phyloP scores from a whole-genome alignment of 1,140 invertebrate species.

The Andrena cerasifolii region DNA sequence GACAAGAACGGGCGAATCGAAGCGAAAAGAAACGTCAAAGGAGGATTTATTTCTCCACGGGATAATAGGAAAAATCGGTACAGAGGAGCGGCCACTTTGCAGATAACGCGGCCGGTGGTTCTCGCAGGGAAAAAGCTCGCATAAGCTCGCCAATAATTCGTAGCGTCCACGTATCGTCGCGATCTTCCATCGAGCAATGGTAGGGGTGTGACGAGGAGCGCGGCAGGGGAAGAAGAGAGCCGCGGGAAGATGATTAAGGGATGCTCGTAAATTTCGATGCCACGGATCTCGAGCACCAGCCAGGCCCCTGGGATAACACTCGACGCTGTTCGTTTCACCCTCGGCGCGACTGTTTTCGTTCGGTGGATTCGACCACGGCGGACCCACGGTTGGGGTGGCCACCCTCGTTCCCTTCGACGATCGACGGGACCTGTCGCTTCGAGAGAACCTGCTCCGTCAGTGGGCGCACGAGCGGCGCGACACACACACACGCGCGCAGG shows the following conservation, averaged over 20 bases:
- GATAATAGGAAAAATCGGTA: no score
- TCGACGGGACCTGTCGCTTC: constrained; percentile 42
- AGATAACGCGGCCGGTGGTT: no score
- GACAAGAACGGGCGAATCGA: background rate
- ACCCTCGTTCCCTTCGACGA: constrained; percentile 8
- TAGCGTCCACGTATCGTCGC: background rate
- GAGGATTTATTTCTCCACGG: no score
- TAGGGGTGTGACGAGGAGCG: background rate
- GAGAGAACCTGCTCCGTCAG: constrained; percentile 50
- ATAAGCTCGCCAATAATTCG: background rate
- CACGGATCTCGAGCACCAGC: constrained; percentile 33
- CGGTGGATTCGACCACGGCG: background rate
- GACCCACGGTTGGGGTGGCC: background rate
- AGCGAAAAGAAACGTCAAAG: background rate
- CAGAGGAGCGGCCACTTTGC: no score
- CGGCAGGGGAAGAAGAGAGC: constrained; percentile 5
- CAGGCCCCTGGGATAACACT: constrained; percentile 29
- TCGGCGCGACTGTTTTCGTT: background rate
- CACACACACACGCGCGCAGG: no score
- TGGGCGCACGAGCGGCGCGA: constrained; percentile 16
- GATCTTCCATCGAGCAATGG: background rate
- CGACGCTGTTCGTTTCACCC: constrained; percentile 19
- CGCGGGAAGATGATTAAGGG: constrained; percentile 37
- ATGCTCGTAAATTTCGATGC: constrained; percentile 36
- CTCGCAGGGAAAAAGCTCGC: background rate